These are phyloP conservation scores for Kryphioiulus occultus DNA, from an alignment of 2,888 invertebrate species.

Conservation along the genomic window DNA sequence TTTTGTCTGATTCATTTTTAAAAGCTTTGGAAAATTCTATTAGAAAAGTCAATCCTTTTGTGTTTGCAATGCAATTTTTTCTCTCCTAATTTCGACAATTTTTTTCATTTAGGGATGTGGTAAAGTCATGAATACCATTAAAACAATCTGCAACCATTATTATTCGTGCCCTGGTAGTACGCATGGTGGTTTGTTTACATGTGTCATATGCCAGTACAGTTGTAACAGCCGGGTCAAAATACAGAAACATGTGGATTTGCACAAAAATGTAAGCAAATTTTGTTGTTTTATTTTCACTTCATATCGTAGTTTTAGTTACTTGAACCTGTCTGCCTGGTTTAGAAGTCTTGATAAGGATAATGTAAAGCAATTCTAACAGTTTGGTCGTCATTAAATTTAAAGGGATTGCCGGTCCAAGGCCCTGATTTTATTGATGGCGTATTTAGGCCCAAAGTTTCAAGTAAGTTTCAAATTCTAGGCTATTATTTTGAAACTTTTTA, in stretches of 20 bases:
- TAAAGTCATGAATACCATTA: background rate
- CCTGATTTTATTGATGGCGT: background rate
- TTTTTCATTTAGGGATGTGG: conserved; percentile 24
- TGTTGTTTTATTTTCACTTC: background rate
- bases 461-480: background rate
- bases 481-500: too few relatives aligned
- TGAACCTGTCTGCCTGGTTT: too few relatives aligned
- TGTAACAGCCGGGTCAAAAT: background rate
- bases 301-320: too few relatives aligned
- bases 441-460: background rate
- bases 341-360: too few relatives aligned
- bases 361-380: too few relatives aligned
- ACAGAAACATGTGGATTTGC: background rate
- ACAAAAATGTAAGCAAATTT: conserved; percentile 33
- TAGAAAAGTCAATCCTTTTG: too few relatives aligned
- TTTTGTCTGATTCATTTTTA: background rate
- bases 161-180: background rate
- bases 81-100: background rate
- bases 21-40: too few relatives aligned
- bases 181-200: conserved; percentile 7
- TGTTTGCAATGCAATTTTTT: too few relatives aligned
- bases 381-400: background rate
- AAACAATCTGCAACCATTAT: background rate
- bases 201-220: conserved; percentile 3
- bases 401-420: background rate